Conservation (phyloP, 2,797 vertebrate species). For the Cossypha heuglini region DNA sequence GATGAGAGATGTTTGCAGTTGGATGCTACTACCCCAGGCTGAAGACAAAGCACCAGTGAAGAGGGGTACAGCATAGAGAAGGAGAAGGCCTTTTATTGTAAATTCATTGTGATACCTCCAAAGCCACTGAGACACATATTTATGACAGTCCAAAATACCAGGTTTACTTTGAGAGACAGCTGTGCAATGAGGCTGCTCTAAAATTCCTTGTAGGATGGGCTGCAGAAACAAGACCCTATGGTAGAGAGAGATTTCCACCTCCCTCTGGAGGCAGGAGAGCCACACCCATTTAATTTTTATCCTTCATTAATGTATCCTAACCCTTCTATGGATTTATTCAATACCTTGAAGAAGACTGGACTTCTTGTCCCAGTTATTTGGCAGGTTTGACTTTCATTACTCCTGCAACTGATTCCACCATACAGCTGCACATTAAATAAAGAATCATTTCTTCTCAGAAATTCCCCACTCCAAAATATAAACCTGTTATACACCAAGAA, state of each 20-base stretch:
- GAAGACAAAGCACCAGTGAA: neutral
- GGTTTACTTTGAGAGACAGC: neutral
- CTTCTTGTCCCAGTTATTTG: neutral
- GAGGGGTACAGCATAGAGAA: fast-evolving
- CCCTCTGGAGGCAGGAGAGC: fast-evolving
- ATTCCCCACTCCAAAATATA: neutral
- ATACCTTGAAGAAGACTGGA: neutral
- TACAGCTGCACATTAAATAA: neutral
- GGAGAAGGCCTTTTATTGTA: neutral
- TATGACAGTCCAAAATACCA: neutral
- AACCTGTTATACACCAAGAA: neutral
- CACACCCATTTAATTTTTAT: neutral
- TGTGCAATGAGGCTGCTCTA: neutral
- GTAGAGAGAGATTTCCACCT: neutral
- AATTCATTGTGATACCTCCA: neutral
- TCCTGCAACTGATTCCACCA: neutral
- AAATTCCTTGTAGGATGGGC: neutral
- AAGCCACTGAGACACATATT: neutral
- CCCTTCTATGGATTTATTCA: neutral
- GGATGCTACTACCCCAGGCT: neutral
- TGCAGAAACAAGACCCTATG: neutral
- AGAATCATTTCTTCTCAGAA: neutral
- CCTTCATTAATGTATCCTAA: neutral
- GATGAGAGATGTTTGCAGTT: neutral
- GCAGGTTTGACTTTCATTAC: neutral